Base-by-base conservation (phyloP, 2,113 vertebrate genomes). In the Thamnophis sirtalis region DNA sequence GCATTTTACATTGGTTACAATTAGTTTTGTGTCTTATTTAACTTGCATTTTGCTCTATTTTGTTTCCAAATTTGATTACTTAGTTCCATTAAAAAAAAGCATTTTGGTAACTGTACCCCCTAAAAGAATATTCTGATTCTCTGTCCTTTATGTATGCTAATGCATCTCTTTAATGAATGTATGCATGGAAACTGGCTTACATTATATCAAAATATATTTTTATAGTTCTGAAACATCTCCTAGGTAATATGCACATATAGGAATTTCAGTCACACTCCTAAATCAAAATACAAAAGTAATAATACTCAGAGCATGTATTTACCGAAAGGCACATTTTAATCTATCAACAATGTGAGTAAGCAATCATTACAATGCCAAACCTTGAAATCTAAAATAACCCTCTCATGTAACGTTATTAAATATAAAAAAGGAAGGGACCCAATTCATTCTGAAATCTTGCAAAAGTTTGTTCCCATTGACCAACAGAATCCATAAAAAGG, bases 391-490 rank as follows among this genome's bases (percentile, higher is more conserved):
- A 56, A 89, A 28, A 19, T 1, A 33, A 33, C 9, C 3, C 3
- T 15, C 49, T 15, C 15, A 8, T n/a, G 49, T 50, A 56, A 21
- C 26, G 33, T 38, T 68, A 87, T 50, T 38, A 50, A 24, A 53
- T 28, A 86, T 24, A 51, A 60, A 51, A 24, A 38, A 17, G 28
- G n/a, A n/a, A n/a, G n/a, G n/a, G 33, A 58, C 38, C 48, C 86
- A 63, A 0, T 0, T 56, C 43, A 54, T 94, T 54, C 58, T 91
- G 48, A 88, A 94, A 93, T 28, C 0, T 0, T 68, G 19, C 24
- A 11, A n/a, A 1, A n/a, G 95, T 95, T 96, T 95, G 94, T 96
- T 95, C 55, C 17, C 24, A 51, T 95, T 91, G 92, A 80, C 87
- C 51, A 80, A 48, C n/a, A 84, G 3, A 86, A 68, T 90, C 0